Evolutionary conservation across 1,140 invertebrate genomes (phyloP).

Genomic region (Drosophila teissieri): DNA sequence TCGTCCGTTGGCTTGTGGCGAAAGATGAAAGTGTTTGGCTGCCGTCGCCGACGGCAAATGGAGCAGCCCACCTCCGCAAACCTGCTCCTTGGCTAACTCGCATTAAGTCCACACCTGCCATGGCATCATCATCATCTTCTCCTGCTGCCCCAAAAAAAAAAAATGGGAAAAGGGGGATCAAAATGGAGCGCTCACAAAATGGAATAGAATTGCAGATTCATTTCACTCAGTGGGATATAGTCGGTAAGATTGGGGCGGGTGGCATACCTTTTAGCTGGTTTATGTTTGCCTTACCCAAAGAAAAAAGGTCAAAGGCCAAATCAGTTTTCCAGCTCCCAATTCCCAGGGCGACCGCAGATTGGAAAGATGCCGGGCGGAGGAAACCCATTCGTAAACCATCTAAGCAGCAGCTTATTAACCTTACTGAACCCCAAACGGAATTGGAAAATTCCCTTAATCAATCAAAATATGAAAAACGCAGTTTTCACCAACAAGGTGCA

Average conservation of each 20-base stretch:
- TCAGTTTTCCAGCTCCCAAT: constrained; percentile 22
- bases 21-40: constrained; percentile 70
- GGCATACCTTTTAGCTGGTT: constrained; percentile 60
- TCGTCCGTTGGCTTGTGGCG: constrained; percentile 42
- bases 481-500: constrained; percentile 7
- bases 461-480: constrained; percentile 47
- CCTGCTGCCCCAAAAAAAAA: constrained; percentile 9
- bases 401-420: constrained; percentile 37
- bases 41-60: constrained; percentile 49
- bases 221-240: constrained; percentile 63
- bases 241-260: constrained; percentile 5
- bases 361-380: not conserved
- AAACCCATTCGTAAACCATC: constrained; percentile 30
- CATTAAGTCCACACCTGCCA: constrained; percentile 68
- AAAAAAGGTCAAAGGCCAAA: constrained; percentile 39
- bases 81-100: constrained; percentile 21
- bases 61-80: constrained; percentile 3
- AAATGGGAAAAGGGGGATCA: constrained; percentile 18
- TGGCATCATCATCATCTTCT: constrained; percentile 44
- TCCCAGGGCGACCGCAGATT: constrained; percentile 35
- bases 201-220: constrained; percentile 81
- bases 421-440: constrained; percentile 2
- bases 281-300: constrained; percentile 42
- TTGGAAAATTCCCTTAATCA: constrained; percentile 29
- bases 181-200: constrained; percentile 51